phyloP scores from a whole-genome alignment of 2,888 invertebrate genomes.

The Podotricha telesiphe region DNA sequence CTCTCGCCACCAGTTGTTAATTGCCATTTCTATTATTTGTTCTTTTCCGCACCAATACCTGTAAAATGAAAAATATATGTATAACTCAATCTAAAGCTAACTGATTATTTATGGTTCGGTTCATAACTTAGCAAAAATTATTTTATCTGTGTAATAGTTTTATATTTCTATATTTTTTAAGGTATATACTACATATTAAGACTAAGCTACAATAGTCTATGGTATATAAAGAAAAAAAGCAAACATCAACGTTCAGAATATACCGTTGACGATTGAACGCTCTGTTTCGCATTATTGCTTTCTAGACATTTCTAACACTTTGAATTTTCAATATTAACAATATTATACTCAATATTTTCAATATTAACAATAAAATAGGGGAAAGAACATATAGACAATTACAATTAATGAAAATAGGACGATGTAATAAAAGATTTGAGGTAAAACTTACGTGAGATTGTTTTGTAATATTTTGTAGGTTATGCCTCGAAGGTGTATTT shows the following conservation, averaged over 20 bases:
- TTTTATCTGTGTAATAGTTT: neutral
- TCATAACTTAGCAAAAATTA: too few relatives aligned
- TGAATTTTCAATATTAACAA: neutral
- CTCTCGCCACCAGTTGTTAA: slow-evolving; percentile 62
- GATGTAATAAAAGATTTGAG: neutral
- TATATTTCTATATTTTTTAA: neutral
- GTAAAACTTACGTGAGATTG: slow-evolving; percentile 25
- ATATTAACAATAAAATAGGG: neutral
- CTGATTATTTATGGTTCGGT: too few relatives aligned
- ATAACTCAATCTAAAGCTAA: too few relatives aligned
- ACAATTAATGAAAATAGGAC: neutral
- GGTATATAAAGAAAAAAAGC: neutral
- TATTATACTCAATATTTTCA: neutral
- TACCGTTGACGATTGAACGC: slow-evolving; percentile 7
- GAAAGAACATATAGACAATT: neutral
- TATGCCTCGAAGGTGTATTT: slow-evolving; percentile 26
- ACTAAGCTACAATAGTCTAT: slow-evolving; percentile 3
- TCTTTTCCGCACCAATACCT: slow-evolving; percentile 3
- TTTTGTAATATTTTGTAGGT: slow-evolving; percentile 20
- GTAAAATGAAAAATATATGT: neutral
- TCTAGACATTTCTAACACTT: slow-evolving; percentile 18
- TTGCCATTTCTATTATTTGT: slow-evolving; percentile 51
- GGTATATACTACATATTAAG: neutral
- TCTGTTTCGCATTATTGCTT: slow-evolving; percentile 16
- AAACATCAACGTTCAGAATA: neutral